These are phyloP conservation scores for Leuctra nigra DNA, from an alignment of 2,888 invertebrate genomes.

Conservation along the genomic window DNA sequence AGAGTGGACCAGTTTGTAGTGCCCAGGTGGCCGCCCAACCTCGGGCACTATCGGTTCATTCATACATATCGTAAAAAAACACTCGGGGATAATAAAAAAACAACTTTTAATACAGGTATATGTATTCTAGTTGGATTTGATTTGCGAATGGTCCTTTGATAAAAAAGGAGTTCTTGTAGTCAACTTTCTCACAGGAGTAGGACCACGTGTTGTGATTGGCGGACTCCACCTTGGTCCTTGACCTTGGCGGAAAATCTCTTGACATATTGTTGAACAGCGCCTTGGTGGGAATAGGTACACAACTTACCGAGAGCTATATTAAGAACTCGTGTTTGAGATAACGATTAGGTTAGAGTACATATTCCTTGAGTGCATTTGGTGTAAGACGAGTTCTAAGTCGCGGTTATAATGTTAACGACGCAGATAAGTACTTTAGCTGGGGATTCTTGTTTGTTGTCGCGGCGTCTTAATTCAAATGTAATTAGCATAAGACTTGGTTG, in stretches of 20 bases:
- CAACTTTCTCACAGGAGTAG: not conserved
- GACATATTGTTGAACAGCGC: not conserved
- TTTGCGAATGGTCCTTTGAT: slow-evolving; percentile 7
- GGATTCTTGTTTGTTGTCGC: too few species aligned
- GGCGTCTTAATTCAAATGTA: too few species aligned
- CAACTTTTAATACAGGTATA: slow-evolving; percentile 7
- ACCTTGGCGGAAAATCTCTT: slow-evolving; percentile 6
- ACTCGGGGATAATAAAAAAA: slow-evolving; percentile 3
- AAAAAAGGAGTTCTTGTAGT: not conserved
- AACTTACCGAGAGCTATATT: slow-evolving; percentile 3
- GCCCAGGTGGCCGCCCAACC: slow-evolving; percentile 3
- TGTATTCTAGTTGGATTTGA: too few species aligned
- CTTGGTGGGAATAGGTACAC: too few species aligned
- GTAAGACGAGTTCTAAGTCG: too few species aligned
- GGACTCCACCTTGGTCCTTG: slow-evolving; percentile 7
- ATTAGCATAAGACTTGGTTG: too few species aligned
- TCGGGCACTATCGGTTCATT: slow-evolving; percentile 13
- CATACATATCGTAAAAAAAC: slow-evolving; percentile 11
- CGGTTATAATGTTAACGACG: too few species aligned
- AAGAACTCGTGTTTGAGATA: slow-evolving; percentile 7
- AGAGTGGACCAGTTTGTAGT: too few species aligned
- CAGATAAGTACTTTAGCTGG: too few species aligned
- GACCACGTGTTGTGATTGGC: not conserved
- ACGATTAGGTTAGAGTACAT: too few species aligned
- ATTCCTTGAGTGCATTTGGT: too few species aligned